Evolutionary conservation across 2,113 vertebrate genomes (phyloP), one percentile per base, ranked within the genome.

Genomic region (Nicator chloris): DNA sequence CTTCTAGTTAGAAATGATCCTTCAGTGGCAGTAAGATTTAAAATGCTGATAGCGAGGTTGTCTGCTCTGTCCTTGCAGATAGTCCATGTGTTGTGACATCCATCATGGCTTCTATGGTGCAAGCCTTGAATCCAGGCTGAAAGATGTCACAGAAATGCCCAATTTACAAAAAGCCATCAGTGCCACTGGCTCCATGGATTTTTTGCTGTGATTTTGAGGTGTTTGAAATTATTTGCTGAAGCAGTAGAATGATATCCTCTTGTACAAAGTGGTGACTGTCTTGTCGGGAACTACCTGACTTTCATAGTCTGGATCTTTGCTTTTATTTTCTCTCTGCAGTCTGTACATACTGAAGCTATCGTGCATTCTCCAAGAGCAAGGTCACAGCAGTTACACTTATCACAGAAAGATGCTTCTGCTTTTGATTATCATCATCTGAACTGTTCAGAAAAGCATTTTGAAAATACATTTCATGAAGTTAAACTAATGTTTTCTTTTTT

Each of bases 331-430:
- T 80, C 15, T n/a, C 1, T 30, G 1, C 14, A 35, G 26, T 71
- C 76, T 86, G 27, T 26, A 31, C 79, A 42, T 69, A 53, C 54
- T 93, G 85, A 89, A 92, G 63, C 31, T 76, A 12, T 69, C 6
- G 4, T 63, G 35, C 2, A 0, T 82, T 83, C 33, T 45, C 50
- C 40, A 30, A 60, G 39, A 80, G 59, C 82, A 66, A 80, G 59
- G 85, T 93, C 82, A 82, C 75, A 69, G 64, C 50, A 33, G 37
- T 92, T 95, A 21, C 50, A 39, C 39, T 80, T 31, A 45, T 7
- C n/a, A 70, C 37, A 80, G 71, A 70, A 84, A 64, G 79, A 90
- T 86, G n/a, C 45, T 80, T 90, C 90, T 95, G 90, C 54, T 93
- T 94, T 69, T 10, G 2, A 80, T 94, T 92, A 86, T 80, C n/a